Base-by-base conservation (phyloP, 2,113 vertebrate species). In the Pseudolaguvia tuberculata region DNA sequence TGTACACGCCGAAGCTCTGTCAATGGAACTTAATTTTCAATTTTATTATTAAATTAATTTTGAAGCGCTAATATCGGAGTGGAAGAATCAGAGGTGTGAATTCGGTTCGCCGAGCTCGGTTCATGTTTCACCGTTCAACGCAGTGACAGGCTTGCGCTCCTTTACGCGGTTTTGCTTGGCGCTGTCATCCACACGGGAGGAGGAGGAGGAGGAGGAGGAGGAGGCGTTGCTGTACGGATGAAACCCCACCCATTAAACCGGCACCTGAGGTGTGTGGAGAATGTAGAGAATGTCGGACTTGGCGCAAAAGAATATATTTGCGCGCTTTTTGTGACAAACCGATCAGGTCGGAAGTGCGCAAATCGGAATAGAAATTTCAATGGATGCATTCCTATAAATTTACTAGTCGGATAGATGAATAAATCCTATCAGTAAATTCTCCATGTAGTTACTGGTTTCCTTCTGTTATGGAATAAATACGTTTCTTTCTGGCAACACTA, bases 71-170 rank as follows among this genome's bases (percentile, higher is more conserved):
- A 58, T 80, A 68, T 74, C 78, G 27, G 14, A 73, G n/a, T 13
- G 53, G 77, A 68, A 76, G 82, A 81, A 63, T 55, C 23, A 50
- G 55, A 63, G 68, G 65, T 71, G 74, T 80, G 79, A 74, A 83
- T 76, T 74, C 68, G 58, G 79, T 76, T 72, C 14, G 62, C 79
- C 81, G 77, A 78, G 65, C 76, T 75, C 53, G 80, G 81, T 55
- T 83, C 89, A 90, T 90, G 80, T 88, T 83, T 84, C 71, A 76
- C 35, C 78, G 50, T 75, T 79, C 83, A 12, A 57, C 81, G 81
- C 86, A 82, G 80, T 79, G 88, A 85, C 86, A 31, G 81, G 31
- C 65, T 68, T 68, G 23, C 79, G 83, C 83, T 86, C 86, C 87
- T 84, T 15, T n/a, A 75, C 35, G 63, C 74, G 76, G 47, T 75